Conservation (phyloP, 1,140 invertebrate species). For the Meloidogyne chitwoodi region DNA sequence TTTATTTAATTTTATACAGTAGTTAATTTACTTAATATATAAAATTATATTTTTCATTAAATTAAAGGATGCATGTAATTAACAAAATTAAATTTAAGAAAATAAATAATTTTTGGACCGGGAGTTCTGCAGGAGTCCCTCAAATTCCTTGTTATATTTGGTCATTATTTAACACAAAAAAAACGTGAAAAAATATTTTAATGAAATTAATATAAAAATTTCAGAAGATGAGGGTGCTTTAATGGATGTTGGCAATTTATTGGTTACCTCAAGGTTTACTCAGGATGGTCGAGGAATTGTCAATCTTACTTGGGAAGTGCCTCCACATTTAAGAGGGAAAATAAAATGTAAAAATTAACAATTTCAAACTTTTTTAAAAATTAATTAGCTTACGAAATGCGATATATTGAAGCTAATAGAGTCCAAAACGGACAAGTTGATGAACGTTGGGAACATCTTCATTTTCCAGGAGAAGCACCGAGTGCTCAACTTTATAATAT, state of each 20-base stretch:
- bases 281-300: constrained; percentile 49
- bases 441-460: constrained; percentile 41
- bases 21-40: too few relatives aligned
- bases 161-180: too few relatives aligned
- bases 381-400: constrained; percentile 33
- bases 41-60: too few relatives aligned
- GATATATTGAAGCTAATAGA: constrained; percentile 6
- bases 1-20: too few relatives aligned
- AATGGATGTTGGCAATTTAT: constrained; percentile 58
- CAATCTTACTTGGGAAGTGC: constrained; percentile 59
- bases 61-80: too few relatives aligned
- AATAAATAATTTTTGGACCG: too few relatives aligned
- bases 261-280: constrained; percentile 51
- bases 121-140: too few relatives aligned
- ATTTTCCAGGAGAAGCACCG: constrained; percentile 44
- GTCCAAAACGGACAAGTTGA: not conserved
- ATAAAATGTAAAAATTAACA: constrained; percentile 39
- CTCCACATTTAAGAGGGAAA: constrained; percentile 34
- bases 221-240: constrained; percentile 46
- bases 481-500: constrained; percentile 26
- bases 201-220: too few relatives aligned
- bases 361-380: constrained; percentile 34
- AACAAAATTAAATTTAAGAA: too few relatives aligned
- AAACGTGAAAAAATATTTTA: too few relatives aligned
- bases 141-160: too few relatives aligned